A percentile compares a stretch with the other conserved stretches of the same genome.
Conservation (phyloP, 2,113 vertebrate species). For the Gopherus evgoodei region DNA sequence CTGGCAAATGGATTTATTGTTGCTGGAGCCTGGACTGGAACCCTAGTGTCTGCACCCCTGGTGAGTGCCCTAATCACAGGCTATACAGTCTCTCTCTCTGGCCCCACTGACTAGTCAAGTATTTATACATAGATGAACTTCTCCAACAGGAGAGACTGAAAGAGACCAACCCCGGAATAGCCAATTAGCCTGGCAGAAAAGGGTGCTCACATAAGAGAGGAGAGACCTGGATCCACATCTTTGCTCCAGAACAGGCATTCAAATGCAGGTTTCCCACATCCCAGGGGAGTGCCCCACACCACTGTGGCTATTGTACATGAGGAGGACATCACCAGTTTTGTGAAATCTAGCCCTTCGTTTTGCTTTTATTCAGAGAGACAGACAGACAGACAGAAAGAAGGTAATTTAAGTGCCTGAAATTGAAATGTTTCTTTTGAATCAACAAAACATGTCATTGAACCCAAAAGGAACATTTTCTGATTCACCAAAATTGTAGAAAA, state of each 20-base stretch:
- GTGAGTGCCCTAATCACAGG: not conserved
- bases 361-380: not conserved
- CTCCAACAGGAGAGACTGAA: not conserved
- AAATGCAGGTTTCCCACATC: not conserved
- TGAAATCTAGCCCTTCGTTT: not conserved
- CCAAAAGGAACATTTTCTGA: not conserved
- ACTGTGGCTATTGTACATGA: not conserved
- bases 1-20: not conserved
- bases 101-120: not conserved
- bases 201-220: not conserved
- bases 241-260: not conserved
- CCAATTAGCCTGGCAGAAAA: not conserved
- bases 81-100: not conserved
- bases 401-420: not conserved
- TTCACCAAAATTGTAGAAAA: not conserved
- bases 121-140: not conserved
- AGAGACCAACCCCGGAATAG: not conserved
- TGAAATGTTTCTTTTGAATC: not conserved
- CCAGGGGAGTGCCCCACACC: not conserved
- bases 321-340: not conserved
- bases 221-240: not conserved
- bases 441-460: not conserved
- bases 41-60: not conserved
- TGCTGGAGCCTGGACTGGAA: not conserved
- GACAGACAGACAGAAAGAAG: no score